Evolutionary conservation across 1,140 invertebrate genomes (phyloP).

Genomic region (Acromyrmex charruanus): DNA sequence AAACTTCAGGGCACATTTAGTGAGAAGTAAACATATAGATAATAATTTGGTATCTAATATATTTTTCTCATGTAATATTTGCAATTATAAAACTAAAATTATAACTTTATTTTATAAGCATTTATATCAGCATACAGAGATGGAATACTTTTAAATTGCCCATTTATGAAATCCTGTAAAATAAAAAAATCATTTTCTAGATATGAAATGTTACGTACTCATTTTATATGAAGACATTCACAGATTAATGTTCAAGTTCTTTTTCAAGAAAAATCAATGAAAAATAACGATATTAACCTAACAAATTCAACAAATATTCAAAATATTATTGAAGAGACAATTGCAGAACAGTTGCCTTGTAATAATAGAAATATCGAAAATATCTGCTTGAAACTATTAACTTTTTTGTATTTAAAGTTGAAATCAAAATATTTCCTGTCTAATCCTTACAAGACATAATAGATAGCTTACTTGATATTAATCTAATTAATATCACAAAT

Average conservation of each 20-base stretch:
- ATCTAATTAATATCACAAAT: background rate
- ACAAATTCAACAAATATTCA: background rate
- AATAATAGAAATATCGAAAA: background rate
- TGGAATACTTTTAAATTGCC: background rate
- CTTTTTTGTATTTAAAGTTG: background rate
- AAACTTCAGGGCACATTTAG: background rate
- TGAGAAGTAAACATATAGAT: background rate
- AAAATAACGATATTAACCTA: background rate
- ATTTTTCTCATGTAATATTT: background rate
- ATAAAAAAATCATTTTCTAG: background rate
- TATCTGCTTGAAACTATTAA: background rate
- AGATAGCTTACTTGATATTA: background rate
- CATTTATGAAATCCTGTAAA: background rate
- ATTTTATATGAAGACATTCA: no score
- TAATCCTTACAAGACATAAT: background rate
- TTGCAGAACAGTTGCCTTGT: no score
- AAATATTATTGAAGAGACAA: background rate
- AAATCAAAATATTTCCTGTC: background rate
- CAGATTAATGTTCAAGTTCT: background rate
- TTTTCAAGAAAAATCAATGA: background rate
- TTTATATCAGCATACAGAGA: background rate
- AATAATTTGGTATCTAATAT: background rate
- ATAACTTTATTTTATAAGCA: background rate
- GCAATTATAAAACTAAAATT: background rate
- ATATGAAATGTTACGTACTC: no score